Evolutionary conservation across 2,797 vertebrate species (phyloP).

Genomic region (Gorsachius magnificus): DNA sequence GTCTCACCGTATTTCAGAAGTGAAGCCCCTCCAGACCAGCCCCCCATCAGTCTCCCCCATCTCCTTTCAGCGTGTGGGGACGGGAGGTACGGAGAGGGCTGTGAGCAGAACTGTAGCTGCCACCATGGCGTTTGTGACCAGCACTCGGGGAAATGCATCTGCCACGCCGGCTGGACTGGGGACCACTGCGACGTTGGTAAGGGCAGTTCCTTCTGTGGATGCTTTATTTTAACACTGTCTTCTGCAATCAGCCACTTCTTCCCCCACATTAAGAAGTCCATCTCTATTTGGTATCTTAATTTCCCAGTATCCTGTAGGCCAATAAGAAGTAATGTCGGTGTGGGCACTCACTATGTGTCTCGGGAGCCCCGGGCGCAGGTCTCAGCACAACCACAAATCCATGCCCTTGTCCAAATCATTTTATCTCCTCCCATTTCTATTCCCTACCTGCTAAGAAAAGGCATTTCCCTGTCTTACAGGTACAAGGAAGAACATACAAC

Average conservation of each 20-base stretch:
- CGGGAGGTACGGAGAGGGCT: neutral
- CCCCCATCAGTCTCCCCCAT: neutral
- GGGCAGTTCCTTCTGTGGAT: neutral
- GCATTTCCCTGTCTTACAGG: neutral
- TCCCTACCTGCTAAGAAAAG: neutral
- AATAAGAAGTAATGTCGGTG: rapidly evolving
- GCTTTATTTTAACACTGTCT: neutral
- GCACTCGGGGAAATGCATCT: conserved; percentile 2
- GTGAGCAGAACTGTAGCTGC: conserved; percentile 51
- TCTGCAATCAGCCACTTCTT: neutral
- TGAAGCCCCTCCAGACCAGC: neutral
- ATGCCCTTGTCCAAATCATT: neutral
- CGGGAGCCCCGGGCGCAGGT: neutral
- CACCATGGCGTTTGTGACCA: conserved; percentile 41
- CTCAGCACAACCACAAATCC: neutral
- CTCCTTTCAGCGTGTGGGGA: neutral
- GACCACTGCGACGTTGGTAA: conserved; percentile 33
- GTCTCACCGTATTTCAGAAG: neutral
- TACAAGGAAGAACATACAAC: neutral
- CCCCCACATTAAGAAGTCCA: neutral
- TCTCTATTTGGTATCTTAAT: neutral
- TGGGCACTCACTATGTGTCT: neutral
- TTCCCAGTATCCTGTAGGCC: neutral
- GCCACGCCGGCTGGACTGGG: conserved; percentile 26
- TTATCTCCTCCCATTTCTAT: neutral